A percentile compares a stretch with the other conserved stretches of the same genome.
Evolutionary conservation across 2,797 vertebrate genomes (phyloP).

Genomic region (Falco biarmicus): DNA sequence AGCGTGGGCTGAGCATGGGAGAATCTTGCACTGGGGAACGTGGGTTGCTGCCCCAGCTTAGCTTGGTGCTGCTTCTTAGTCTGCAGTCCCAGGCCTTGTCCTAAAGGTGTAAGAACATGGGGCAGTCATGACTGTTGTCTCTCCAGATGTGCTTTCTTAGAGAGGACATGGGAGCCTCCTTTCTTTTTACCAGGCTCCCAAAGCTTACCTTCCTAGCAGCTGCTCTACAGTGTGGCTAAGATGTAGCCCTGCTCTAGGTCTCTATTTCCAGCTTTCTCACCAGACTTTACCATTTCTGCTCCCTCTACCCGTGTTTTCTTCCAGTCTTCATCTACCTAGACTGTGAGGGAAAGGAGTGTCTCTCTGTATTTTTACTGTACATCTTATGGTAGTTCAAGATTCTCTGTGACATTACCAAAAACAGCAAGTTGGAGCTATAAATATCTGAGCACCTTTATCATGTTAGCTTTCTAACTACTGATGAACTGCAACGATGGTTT

Average conservation of each 20-base stretch:
- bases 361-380: background rate
- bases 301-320: background rate
- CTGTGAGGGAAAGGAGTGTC: background rate
- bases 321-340: background rate
- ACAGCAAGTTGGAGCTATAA: background rate
- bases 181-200: background rate
- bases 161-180: background rate
- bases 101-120: background rate
- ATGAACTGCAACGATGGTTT: background rate
- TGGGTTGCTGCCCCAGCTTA: background rate
- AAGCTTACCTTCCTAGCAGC: background rate
- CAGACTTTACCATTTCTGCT: background rate
- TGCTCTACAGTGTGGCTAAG: background rate
- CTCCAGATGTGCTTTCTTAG: background rate
- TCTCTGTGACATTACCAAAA: background rate
- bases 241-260: background rate
- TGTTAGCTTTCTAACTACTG: background rate
- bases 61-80: background rate
- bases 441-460: background rate
- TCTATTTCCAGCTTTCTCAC: background rate
- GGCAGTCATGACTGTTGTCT: accelerated
- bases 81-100: background rate
- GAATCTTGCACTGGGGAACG: background rate
- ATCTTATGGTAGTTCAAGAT: background rate
- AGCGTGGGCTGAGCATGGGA: background rate